Conservation (phyloP, 2,113 vertebrate species). For the Carassius carassius region DNA sequence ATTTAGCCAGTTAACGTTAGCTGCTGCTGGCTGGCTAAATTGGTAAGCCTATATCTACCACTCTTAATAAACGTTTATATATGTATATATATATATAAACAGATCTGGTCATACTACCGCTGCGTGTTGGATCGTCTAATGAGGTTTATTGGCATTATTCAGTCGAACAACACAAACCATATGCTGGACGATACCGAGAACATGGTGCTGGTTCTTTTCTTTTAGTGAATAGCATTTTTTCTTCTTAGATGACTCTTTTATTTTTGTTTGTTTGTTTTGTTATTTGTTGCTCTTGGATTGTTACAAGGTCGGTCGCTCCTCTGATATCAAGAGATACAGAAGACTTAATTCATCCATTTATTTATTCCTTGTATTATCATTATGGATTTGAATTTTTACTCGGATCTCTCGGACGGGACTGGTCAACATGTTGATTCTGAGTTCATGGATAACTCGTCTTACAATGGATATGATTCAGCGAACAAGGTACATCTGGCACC, state of each 20-base stretch:
- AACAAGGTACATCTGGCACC: slow-evolving; percentile 71
- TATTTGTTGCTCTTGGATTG: not conserved
- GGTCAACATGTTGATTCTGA: slow-evolving; percentile 72
- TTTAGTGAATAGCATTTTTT: not conserved
- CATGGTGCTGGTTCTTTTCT: not conserved
- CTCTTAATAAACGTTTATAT: not conserved
- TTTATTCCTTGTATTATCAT: not conserved
- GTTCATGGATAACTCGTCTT: slow-evolving; percentile 76
- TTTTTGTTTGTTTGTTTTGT: not conserved
- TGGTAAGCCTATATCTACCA: not conserved
- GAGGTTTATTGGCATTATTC: not conserved
- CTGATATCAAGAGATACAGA: not conserved
- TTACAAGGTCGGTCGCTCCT: not conserved
- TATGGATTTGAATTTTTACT: slow-evolving; percentile 82
- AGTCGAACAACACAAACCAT: not conserved
- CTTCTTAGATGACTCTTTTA: not conserved
- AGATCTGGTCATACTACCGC: not conserved
- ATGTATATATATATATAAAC: not conserved
- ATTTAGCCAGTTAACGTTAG: slow-evolving; percentile 21
- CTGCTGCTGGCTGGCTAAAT: slow-evolving; percentile 11
- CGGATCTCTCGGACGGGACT: slow-evolving; percentile 75
- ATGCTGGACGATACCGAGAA: not conserved
- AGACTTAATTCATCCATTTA: no score
- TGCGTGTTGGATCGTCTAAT: not conserved
- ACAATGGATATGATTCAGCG: slow-evolving; percentile 77